Percentiles rank a stretch among this genome's conserved stretches.
Evolutionary conservation across 2,797 vertebrate species (phyloP).

Genomic region (Tolypeutes matacus): DNA sequence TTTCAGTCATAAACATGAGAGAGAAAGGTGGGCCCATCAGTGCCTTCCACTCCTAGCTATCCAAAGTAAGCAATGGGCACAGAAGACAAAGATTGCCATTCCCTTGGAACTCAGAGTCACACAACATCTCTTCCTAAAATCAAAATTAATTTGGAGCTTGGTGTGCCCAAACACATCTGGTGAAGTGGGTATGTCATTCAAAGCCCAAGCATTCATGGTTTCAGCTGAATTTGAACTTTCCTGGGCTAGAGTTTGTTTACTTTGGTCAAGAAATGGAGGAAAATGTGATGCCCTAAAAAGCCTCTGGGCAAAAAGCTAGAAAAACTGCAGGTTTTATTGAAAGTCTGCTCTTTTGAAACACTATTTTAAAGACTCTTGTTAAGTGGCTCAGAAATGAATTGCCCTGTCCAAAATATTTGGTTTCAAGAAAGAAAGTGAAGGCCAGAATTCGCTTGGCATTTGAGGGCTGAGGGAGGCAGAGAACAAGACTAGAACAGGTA

Average conservation of each 20-base stretch:
- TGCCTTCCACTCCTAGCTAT: neutral
- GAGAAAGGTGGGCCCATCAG: neutral
- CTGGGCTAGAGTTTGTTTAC: neutral
- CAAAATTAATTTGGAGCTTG: neutral
- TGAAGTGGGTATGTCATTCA: neutral
- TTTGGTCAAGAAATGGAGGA: neutral
- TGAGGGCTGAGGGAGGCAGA: neutral
- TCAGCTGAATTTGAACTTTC: neutral
- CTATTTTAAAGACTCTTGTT: slow-evolving; percentile 60
- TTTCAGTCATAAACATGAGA: neutral
- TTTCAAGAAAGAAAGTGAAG: slow-evolving; percentile 32
- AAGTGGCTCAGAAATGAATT: slow-evolving; percentile 47
- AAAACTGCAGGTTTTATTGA: slow-evolving; percentile 1
- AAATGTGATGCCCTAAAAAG: neutral
- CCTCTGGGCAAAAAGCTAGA: neutral
- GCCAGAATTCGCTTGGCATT: neutral
- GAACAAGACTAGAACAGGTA: neutral
- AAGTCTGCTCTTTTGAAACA: slow-evolving; percentile 33
- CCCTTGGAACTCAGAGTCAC: neutral
- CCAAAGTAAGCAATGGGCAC: neutral
- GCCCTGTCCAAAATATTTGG: slow-evolving; percentile 23
- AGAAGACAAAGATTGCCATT: neutral
- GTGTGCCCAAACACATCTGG: neutral
- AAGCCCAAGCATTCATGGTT: neutral
- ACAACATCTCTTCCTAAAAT: neutral